Evolutionary conservation across 2,797 vertebrate genomes (phyloP), one percentile per base, ranked within the genome.

Genomic region (Mormyrops boulengeri): DNA sequence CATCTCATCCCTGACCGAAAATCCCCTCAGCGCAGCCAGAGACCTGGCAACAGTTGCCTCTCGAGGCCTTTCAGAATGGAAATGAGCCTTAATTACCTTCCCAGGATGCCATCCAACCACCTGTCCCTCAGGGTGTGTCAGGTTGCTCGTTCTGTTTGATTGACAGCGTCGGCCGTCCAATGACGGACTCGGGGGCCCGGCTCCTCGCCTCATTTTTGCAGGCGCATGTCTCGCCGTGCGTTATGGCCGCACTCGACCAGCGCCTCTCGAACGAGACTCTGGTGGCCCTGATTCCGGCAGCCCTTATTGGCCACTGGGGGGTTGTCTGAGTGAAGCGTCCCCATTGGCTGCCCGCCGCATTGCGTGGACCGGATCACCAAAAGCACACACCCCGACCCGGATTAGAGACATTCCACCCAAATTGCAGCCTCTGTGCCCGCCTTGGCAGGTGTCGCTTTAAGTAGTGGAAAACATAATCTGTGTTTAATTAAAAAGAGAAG

Each of bases 381-480:
- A 14, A 85, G 77, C 91, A 91, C 89, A 92, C 91, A 91, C 91
- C 90, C 92, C 90, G 88, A 94, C 94, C 91, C 92, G 95, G 96
- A 96, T 97, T 97, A 96, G 95, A 96, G 96, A 96, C 95, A 97
- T 97, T 97, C 96, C 96, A 95, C 93, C 90, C 89, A 93, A 90
- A 94, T 94, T 95, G 95, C 94, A 94, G 95, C 94, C 94, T 96
- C 96, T 95, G 94, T 85, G 91, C 52, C 91, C 92, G 92, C 92
- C 93, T 90, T 77, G 88, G 90, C 82, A 93, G 95, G 93, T 93
- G 92, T 91, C 94, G 93, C 94, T 95, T 95, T 95, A 96, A 95
- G 95, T 93, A 96, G 96, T 50, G 96, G 96, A 97, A 96, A 95
- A 95, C 94, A 95, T 97, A 97, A 97, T 97, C 96, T 97, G 94